A percentile compares a stretch with the other conserved stretches of the same genome.
phyloP scores from a whole-genome alignment of 2,113 vertebrate genomes.

The Anhinga rufa region DNA sequence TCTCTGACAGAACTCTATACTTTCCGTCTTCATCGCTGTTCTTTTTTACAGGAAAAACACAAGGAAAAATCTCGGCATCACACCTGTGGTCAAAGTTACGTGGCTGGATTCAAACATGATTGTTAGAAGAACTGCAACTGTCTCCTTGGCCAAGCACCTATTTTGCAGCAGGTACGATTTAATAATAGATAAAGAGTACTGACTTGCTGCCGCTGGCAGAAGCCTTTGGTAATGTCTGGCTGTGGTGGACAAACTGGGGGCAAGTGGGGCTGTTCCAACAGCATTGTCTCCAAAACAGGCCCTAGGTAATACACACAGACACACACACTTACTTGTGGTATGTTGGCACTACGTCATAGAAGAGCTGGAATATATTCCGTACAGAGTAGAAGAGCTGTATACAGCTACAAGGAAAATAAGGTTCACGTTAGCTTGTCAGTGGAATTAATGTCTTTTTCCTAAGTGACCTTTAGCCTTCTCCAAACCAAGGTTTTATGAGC shows the following conservation, averaged over 20 bases:
- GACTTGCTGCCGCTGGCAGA: background rate
- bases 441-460: background rate
- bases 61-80: background rate
- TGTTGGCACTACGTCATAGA: constrained; percentile 92
- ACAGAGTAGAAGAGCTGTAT: constrained; percentile 92
- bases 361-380: constrained; percentile 95
- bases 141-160: background rate
- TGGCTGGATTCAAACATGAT: background rate
- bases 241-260: background rate
- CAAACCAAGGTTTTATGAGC: background rate
- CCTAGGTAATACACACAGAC: background rate
- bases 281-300: background rate
- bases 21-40: background rate
- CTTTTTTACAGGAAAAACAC: background rate
- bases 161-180: background rate
- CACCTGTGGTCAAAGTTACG: fast-evolving
- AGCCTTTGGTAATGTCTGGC: background rate
- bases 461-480: background rate
- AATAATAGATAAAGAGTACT: fast-evolving
- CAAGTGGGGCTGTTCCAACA: background rate
- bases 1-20: background rate
- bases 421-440: background rate
- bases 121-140: background rate
- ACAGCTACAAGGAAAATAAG: constrained; percentile 68
- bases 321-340: constrained; percentile 88